Evolutionary conservation across 2,113 vertebrate genomes (phyloP), one percentile per base, ranked within the genome.

Genomic region (Pterophyllum scalare): DNA sequence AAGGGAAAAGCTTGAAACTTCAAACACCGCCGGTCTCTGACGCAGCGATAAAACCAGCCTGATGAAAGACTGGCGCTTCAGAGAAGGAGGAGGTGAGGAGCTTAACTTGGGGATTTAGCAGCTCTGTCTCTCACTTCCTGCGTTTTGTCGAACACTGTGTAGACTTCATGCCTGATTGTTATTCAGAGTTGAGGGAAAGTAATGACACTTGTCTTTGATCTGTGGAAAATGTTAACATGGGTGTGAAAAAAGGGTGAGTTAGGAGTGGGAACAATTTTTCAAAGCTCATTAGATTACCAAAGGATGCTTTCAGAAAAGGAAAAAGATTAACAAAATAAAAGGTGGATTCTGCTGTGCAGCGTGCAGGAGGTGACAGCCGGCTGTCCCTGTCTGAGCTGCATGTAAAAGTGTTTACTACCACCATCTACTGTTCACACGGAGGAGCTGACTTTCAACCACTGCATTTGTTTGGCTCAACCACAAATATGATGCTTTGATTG

Each of bases 351-450:
- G 43, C 7, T n/a, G 52, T 14, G 8, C 35, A 54, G 24, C 43
- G 22, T 40, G 14, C 67, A 22, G 20, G 33, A 59, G 78, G 52
- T 31, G 43, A 80, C 31, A 20, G 31, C n/a, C 35, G 61, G 40
- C 43, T 58, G 70, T 80, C 52, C 46, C 59, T n/a, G 2, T 43
- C 38, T 54, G 43, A 59, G 65, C 59, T 58, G 17, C 59, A 88
- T 91, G 85, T 92, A 87, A 82, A 80, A 94, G 94, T 95, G 95
- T 95, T 95, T 93, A 92, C 94, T 95, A 95, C 95, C 88, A 94
- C 95, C 96, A 96, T 96, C 96, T 96, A 90, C 96, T 96, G 96
- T 96, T 96, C 94, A 93, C 79, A 87, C 11, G 78, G 70, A 93
- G 95, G 91, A 95, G 83, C 84, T 87, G 84, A 88, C 80, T 52